Evolutionary conservation across 2,113 vertebrate species (phyloP).

Genomic region (Axis porcinus): DNA sequence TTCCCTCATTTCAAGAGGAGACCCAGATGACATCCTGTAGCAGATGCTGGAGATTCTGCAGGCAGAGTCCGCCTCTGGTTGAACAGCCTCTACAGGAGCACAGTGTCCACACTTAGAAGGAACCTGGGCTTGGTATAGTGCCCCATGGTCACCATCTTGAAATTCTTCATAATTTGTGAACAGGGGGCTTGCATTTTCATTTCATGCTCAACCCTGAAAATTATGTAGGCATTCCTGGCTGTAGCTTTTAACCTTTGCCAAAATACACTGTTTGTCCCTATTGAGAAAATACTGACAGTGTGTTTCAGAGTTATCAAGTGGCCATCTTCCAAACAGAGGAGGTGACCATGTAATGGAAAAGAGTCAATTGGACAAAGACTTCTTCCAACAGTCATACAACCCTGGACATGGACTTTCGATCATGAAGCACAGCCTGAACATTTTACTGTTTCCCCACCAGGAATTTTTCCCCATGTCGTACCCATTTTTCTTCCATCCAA

Average conservation of each 20-base stretch:
- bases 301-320: background rate
- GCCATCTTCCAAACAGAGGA: background rate
- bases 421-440: background rate
- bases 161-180: background rate
- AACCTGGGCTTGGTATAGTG: background rate
- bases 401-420: background rate
- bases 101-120: background rate
- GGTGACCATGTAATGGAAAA: background rate
- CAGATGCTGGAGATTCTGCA: background rate
- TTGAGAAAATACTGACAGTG: background rate
- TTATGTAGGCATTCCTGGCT: background rate
- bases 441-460: background rate
- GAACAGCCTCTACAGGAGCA: background rate
- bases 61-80: background rate
- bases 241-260: background rate
- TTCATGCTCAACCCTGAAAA: background rate
- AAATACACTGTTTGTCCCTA: background rate
- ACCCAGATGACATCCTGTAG: background rate
- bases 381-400: background rate
- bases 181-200: background rate
- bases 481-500: background rate
- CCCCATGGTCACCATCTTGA: background rate
- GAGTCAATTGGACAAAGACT: background rate
- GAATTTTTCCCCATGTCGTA: background rate
- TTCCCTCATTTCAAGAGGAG: background rate